Conservation (phyloP, 2,113 vertebrate species). For the Leucopsar rothschildi region DNA sequence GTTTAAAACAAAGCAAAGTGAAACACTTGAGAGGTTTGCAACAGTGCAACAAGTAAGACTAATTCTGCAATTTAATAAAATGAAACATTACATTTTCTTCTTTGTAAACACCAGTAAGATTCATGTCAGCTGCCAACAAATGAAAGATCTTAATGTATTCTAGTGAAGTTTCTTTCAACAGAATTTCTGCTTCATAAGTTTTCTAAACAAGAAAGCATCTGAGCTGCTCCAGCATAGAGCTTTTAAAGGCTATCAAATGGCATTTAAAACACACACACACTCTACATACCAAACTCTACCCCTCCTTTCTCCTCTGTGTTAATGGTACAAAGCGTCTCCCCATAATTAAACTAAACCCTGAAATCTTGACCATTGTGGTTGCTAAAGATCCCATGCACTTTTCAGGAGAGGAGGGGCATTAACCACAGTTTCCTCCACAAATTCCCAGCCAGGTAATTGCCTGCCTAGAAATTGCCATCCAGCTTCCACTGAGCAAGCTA, state of each 20-base stretch:
- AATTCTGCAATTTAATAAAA: not conserved
- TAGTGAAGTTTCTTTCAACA: constrained; percentile 19
- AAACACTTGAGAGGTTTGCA: not conserved
- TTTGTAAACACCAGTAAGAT: not conserved
- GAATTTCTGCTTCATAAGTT: constrained; percentile 36
- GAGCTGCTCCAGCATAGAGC: not conserved
- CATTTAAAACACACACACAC: not conserved
- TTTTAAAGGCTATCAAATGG: constrained; percentile 23
- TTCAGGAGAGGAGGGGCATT: not conserved
- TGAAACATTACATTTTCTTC: not conserved
- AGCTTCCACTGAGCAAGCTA: not conserved
- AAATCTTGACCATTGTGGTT: not conserved
- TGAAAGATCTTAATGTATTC: not conserved
- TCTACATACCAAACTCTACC: not conserved
- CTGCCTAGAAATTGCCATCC: not conserved
- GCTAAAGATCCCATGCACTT: not conserved
- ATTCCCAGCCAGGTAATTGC: constrained; percentile 30
- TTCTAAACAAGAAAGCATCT: constrained; percentile 16
- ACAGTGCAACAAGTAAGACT: not conserved
- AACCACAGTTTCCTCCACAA: constrained; percentile 1
- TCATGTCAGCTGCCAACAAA: not conserved
- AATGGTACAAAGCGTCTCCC: not conserved
- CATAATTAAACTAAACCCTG: constrained; percentile 27
- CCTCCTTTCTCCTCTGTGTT: not conserved
- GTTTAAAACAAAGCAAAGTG: not conserved